Percentiles rank a stretch among this genome's conserved stretches.
phyloP scores from a whole-genome alignment of 2,113 vertebrate species.

The Parus major region DNA sequence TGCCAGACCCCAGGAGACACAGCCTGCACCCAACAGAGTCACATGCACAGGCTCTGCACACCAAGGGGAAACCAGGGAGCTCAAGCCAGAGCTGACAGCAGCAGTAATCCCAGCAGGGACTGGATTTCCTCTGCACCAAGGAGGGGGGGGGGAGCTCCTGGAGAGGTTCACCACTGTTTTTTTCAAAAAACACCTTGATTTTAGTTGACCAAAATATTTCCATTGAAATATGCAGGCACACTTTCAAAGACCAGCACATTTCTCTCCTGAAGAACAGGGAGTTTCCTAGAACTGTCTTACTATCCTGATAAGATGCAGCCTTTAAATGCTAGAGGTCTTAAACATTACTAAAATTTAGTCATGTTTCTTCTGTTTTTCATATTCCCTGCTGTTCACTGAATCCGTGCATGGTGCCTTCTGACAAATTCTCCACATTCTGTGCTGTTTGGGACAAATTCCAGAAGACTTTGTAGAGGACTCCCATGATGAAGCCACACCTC shows the following conservation, averaged over 20 bases:
- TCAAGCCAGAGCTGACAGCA: not conserved
- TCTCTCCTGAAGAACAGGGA: not conserved
- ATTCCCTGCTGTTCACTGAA: not conserved
- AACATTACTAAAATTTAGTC: not conserved
- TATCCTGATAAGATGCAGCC: not conserved
- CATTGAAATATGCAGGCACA: not conserved
- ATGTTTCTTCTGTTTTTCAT: not conserved
- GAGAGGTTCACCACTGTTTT: not conserved
- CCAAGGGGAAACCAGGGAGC: not conserved
- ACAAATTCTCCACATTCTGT: not conserved
- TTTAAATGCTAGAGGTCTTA: not conserved
- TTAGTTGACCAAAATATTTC: not conserved
- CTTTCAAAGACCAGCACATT: not conserved
- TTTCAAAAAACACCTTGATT: accelerated
- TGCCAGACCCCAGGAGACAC: not conserved
- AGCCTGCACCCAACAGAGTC: not conserved
- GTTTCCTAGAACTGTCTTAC: not conserved
- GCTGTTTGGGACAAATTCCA: not conserved
- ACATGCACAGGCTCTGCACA: accelerated
- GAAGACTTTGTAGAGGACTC: not conserved
- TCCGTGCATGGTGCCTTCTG: not conserved
- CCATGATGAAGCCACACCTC: not conserved
- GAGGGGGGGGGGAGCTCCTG: not conserved
- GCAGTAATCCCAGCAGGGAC: not conserved
- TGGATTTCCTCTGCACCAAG: not conserved